These are phyloP conservation scores for Anneissia japonica DNA, from an alignment of 35 echinoderm and acorn worm genomes.

Conservation along the genomic window DNA sequence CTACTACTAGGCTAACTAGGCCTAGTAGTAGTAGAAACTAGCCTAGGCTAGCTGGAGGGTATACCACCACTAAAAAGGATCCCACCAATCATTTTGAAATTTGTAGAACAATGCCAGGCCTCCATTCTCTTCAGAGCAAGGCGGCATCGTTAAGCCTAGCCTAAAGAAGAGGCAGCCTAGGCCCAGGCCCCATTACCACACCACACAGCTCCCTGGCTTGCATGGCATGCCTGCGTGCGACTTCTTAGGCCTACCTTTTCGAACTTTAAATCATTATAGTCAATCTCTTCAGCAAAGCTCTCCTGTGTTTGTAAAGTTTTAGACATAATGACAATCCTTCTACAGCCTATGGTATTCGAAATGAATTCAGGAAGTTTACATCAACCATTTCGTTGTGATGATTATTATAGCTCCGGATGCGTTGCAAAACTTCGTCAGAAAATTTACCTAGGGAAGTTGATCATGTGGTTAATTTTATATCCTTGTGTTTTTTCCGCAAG, in stretches of 20 bases:
- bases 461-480: background rate
- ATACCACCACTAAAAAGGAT: no score
- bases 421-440: background rate
- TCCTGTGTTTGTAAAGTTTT: conserved; percentile 42
- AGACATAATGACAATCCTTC: conserved; percentile 19
- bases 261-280: conserved; percentile 52
- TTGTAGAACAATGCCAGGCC: no score
- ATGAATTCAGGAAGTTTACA: background rate
- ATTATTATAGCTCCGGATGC: background rate
- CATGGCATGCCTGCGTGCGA: background rate
- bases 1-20: no score
- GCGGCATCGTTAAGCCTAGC: no score
- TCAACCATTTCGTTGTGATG: background rate
- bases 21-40: no score
- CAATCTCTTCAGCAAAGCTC: conserved; percentile 64
- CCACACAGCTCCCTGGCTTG: no score
- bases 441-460: no score
- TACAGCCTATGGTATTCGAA: background rate
- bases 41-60: no score
- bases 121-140: no score
- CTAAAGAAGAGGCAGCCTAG: no score
- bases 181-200: no score
- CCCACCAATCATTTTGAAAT: no score
- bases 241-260: conserved; percentile 30
- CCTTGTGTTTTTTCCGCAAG: background rate